phyloP scores from a whole-genome alignment of 2,888 invertebrate species.

The Diadromus collaris region DNA sequence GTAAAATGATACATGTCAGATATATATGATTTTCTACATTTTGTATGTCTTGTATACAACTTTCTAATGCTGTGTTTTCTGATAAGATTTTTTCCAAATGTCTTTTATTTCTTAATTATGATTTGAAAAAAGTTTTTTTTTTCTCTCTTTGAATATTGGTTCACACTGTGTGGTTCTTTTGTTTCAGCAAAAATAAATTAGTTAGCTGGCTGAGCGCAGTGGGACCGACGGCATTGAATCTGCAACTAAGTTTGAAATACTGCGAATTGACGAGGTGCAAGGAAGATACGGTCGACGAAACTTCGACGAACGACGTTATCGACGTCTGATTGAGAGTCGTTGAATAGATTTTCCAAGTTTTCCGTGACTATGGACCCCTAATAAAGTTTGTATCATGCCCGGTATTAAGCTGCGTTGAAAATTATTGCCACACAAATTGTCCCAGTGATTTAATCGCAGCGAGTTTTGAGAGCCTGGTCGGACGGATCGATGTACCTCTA shows the following conservation, averaged over 20 bases:
- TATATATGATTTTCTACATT: too few species aligned
- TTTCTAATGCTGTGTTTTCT: too few species aligned
- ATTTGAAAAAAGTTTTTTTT: constrained; percentile 24
- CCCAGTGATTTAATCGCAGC: constrained; percentile 21
- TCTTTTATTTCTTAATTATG: too few species aligned
- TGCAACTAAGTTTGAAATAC: constrained; percentile 72
- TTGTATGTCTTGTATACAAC: too few species aligned
- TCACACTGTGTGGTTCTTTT: constrained; percentile 12
- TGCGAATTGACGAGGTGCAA: constrained; percentile 67
- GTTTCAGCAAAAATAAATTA: constrained; percentile 75
- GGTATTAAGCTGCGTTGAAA: neutral
- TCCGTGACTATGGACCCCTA: neutral
- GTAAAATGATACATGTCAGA: too few species aligned
- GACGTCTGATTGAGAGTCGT: neutral
- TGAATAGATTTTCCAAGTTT: neutral
- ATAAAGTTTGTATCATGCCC: constrained; percentile 20
- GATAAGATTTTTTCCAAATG: too few species aligned
- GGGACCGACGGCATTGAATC: constrained; percentile 71
- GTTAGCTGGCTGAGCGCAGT: constrained; percentile 77
- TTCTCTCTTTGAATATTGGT: neutral
- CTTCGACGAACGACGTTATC: neutral
- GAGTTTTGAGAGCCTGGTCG: constrained; percentile 42
- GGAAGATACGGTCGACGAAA: neutral
- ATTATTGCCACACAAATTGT: constrained; percentile 19
- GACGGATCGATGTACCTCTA: constrained; percentile 55